Base-by-base conservation (phyloP, 2,888 invertebrate species). In the Rhabditophanes sp. region DNA sequence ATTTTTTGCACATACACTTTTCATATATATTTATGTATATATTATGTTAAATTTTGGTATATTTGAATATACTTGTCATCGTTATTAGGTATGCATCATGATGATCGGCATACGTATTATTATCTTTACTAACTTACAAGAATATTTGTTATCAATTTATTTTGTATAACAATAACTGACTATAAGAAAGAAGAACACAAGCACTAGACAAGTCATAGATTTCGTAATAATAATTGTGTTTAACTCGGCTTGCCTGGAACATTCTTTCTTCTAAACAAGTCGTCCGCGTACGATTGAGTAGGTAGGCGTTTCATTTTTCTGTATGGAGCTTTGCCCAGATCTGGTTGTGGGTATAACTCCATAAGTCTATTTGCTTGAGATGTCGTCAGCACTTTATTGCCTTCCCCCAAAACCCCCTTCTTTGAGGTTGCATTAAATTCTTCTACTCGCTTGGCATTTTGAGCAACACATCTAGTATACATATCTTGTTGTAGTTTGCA, bases 311-410 rank as follows among this genome's bases (percentile, higher is more conserved):
- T 52, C 51, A 55, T 48, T 30, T 49, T 41, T 3, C 26, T 22
- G 36, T 50, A 51, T 9, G 57, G 56, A 20, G 39, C 30, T 28
- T 48, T 31, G 20, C 56, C 56, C 16, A 56, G 37, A 27, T 55
- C 46, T 8, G 59, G 58, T 29, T 59, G 58, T 7, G 59, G 59
- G 39, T 47, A 56, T 9, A 56, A 42, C 30, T 48, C 33, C 50
- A 55, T 50, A 20, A 59, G 36, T 34, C 54, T 56, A 42, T 59
- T 59, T 42, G 59, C 51, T 37, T 56, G 56, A 17, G 33, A 25
- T 7, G 42, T 28, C 8, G 42, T 27, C 20, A 42, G 27, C 17
- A 19, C 22, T 20, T 22, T 22, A 5, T 25, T 18, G n/a, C 18
- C 42, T 42, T 41, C 44, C 14, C 56, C 57, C 14, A 58, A 50